Evolutionary conservation across 2,113 vertebrate genomes (phyloP), one percentile per base, ranked within the genome.

Genomic region (Dascyllus trimaculatus): DNA sequence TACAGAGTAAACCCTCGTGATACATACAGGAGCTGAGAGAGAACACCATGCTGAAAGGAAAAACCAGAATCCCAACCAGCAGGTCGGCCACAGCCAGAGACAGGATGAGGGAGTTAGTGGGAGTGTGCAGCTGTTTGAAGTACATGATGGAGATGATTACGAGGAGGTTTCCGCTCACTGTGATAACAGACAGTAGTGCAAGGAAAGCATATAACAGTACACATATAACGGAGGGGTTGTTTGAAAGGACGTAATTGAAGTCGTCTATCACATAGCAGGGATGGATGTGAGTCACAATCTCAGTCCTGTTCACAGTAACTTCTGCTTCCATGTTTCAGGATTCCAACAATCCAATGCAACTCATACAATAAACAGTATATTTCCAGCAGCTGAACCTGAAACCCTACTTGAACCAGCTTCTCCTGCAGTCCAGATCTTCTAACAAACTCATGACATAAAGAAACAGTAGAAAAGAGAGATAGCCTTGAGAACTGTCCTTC

Each of bases 141-240:
- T 81, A 85, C 64, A 69, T 25, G 3, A 86, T 15, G 0, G 85
- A 64, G 38, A 86, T 68, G 24, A 65, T 76, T 1, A 85, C 80
- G 9, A 88, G 72, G 38, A 85, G 46, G 45, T 88, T 88, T 78
- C 86, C 86, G 60, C 72, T 74, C 22, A 71, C 29, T 49, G 76
- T 80, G 3, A 59, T 4, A 11, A 54, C 35, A 32, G 65, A 77
- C 14, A 85, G 26, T 14, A 62, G 25, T 2, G 5, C 38, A 1
- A 85, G 80, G 15, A 85, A 80, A 19, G 58, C 18, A 46, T 80
- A 65, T 0, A 88, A 21, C 0, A 81, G 19, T 4, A 67, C 45
- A 68, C 86, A 85, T 5, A 58, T 5, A 10, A 53, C 8, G 9
- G 86, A 88, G 4, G 76, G 82, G 13, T 0, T 69, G 8, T n/a